Base-by-base conservation (phyloP, 2,888 invertebrate genomes). In the Phengaris alcon region DNA sequence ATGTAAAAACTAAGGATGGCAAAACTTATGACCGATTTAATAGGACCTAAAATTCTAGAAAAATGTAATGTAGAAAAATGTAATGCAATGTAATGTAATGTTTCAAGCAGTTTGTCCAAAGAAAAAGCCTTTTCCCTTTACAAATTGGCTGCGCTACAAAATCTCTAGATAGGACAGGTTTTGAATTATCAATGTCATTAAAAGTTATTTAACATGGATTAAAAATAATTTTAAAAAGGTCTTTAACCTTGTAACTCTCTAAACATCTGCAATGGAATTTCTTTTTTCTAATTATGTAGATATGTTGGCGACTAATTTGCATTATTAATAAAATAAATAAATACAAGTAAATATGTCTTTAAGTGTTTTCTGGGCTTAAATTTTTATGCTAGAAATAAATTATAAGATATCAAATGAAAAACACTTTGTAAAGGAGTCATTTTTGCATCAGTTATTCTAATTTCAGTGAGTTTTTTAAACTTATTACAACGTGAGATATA, bases 231-330 rank as follows among this genome's bases (percentile, higher is more conserved):
- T 72, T 72, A 35, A 54, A 72, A 35, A 72, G 72, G 72, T 72
- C 72, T 72, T 72, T 72, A 54, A 72, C 52, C 72, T 72, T 72
- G 70, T 70, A 48, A 70, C 70, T 54, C 13, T 35, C 54, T 35
- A 35, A 72, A 72, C 72, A 72, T 72, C 72, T 72, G 72, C 72
- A 54, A 64, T 54, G 72, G 52, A 51, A 72, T 54, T 54, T 35
- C 10, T 72, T 72, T 72, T 48, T 70, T 70, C 48, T 70, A 70
- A 70, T 70, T 70, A 70, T 64, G 64, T 64, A 64, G 64, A 64
- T 64, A 35, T 64, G 64, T 44, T 44, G 35, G 64, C 64, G 64
- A 44, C 64, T 64, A 35, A 64, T 64, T 64, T 64, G 64, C 64
- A 64, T 64, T 64, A 35, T 64, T 44, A 64, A 64, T 64, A 64